A percentile compares a stretch with the other conserved stretches of the same genome.
These are phyloP conservation scores for Butorides virescens DNA, from an alignment of 2,113 vertebrate genomes.

Conservation along the genomic window DNA sequence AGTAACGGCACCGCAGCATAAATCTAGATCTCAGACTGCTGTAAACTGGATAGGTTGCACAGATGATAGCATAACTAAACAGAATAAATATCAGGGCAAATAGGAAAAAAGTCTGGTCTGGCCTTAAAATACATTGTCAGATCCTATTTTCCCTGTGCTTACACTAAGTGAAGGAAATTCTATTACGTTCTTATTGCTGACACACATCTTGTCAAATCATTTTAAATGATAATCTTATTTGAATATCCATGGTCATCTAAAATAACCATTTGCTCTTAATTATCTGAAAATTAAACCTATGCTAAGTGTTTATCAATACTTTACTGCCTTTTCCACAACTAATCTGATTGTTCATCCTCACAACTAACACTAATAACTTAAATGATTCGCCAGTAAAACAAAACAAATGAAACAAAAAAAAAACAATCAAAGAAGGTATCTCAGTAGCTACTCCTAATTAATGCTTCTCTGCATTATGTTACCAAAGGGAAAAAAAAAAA, in stretches of 20 bases:
- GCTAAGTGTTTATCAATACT: slow-evolving; percentile 47
- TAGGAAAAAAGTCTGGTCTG: background rate
- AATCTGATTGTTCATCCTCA: slow-evolving; percentile 30
- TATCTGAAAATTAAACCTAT: slow-evolving; percentile 52
- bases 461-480: slow-evolving; percentile 13
- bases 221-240: slow-evolving; percentile 45
- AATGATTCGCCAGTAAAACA: slow-evolving; percentile 49
- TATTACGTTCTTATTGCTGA: background rate
- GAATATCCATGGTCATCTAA: slow-evolving; percentile 30
- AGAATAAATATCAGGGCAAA: background rate
- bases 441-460: slow-evolving; percentile 33
- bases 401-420: background rate
- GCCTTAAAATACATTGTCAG: background rate
- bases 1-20: background rate
- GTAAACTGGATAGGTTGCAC: slow-evolving; percentile 1
- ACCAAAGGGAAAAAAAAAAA: background rate
- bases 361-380: slow-evolving; percentile 37
- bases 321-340: slow-evolving; percentile 50
- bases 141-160: background rate
- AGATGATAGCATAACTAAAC: background rate
- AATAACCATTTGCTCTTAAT: slow-evolving; percentile 51
- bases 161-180: background rate
- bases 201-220: slow-evolving; percentile 23
- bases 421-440: slow-evolving; percentile 46
- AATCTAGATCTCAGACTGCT: background rate